Conservation (phyloP, 1,140 invertebrate genomes). For the Gerris buenoi region DNA sequence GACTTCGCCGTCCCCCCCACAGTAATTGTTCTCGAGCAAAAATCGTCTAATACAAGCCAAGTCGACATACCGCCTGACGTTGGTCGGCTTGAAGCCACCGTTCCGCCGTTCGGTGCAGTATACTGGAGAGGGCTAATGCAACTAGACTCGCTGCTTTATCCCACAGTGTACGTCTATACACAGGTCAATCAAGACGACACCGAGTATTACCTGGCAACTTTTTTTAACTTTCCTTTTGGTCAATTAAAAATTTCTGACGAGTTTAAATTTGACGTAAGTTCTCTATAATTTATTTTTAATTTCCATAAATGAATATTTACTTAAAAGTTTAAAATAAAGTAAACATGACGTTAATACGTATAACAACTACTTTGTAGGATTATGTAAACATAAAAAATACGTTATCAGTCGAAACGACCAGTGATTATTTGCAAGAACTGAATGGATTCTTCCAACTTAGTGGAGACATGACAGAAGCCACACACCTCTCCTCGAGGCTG, state of each 20-base stretch:
- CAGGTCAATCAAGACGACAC: constrained; percentile 39
- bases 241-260: constrained; percentile 37
- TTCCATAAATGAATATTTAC: no score
- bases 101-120: constrained; percentile 3
- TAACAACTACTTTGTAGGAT: constrained; percentile 37
- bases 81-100: constrained; percentile 3
- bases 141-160: constrained; percentile 45
- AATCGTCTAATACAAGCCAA: background rate
- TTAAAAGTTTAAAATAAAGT: no score
- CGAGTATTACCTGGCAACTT: constrained; percentile 34
- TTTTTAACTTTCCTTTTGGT: constrained; percentile 33
- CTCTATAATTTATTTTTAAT: background rate
- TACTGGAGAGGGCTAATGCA: constrained; percentile 39
- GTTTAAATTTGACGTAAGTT: constrained; percentile 29
- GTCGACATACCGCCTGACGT: background rate
- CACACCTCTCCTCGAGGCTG: background rate
- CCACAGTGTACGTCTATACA: constrained; percentile 39
- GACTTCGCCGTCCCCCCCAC: constrained; percentile 11
- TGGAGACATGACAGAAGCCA: background rate
- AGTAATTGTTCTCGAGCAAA: background rate
- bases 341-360: no score
- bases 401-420: constrained; percentile 46
- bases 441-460: constrained; percentile 37
- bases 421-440: constrained; percentile 36
- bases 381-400: constrained; percentile 48